These are phyloP conservation scores for Crenichthys baileyi DNA, from an alignment of 2,797 vertebrate species.

Conservation along the genomic window DNA sequence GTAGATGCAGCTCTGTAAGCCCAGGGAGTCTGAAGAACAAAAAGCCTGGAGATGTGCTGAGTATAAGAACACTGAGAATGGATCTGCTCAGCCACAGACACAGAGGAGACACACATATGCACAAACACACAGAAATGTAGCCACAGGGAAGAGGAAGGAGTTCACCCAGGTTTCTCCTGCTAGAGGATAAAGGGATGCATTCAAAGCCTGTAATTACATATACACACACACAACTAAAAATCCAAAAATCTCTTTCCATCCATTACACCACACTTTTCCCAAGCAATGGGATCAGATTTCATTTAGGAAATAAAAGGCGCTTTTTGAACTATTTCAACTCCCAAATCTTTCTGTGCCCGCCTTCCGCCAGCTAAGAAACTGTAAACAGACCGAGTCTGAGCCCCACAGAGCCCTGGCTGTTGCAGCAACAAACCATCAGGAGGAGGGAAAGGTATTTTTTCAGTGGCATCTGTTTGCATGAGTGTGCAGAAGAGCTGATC, in stretches of 20 bases:
- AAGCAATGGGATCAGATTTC: constrained; percentile 53
- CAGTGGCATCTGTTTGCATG: constrained; percentile 44
- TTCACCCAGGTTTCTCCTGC: constrained; percentile 66
- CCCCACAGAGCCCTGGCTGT: constrained; percentile 36
- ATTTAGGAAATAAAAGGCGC: constrained; percentile 42
- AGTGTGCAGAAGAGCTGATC: constrained; percentile 8
- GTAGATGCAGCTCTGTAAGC: constrained; percentile 27
- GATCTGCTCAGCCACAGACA: constrained; percentile 65
- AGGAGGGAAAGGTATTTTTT: constrained; percentile 38
- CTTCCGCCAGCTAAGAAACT: constrained; percentile 35
- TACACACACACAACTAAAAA: constrained; percentile 61
- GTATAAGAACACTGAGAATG: constrained; percentile 56
- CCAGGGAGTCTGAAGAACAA: constrained; percentile 45
- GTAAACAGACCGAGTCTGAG: constrained; percentile 51
- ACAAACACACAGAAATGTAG: constrained; percentile 48
- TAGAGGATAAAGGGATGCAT: constrained; percentile 72
- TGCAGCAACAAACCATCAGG: constrained; percentile 51
- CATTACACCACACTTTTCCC: constrained; percentile 65
- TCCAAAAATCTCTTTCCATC: constrained; percentile 70
- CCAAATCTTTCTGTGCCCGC: constrained; percentile 29
- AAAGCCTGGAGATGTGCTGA: constrained; percentile 52
- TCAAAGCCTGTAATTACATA: constrained; percentile 76
- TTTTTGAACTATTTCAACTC: constrained; percentile 48
- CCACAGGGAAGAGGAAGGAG: constrained; percentile 65
- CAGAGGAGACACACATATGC: constrained; percentile 53